phyloP scores from a whole-genome alignment of 2,888 invertebrate species.

The Elegia similella region DNA sequence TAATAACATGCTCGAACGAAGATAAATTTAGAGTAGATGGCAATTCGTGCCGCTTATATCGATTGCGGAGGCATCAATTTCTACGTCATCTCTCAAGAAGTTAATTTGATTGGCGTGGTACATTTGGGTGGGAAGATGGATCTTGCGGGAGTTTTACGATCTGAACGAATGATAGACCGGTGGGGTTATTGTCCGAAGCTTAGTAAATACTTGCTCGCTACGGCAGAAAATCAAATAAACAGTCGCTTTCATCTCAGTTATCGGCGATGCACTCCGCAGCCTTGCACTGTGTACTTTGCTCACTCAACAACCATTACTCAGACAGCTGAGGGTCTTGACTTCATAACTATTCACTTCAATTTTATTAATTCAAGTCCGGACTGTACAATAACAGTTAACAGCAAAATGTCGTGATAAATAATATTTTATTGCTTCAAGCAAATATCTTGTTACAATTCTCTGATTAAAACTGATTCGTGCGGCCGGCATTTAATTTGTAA shows the following conservation, averaged over 20 bases:
- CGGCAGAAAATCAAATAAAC: constrained; percentile 76
- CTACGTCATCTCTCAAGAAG: constrained; percentile 30
- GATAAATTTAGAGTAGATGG: constrained; percentile 32
- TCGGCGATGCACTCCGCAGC: constrained; percentile 71
- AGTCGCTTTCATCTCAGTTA: constrained; percentile 75
- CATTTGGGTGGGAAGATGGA: constrained; percentile 30
- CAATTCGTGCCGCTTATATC: constrained; percentile 23
- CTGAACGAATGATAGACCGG: constrained; percentile 40
- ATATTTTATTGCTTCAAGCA: neutral
- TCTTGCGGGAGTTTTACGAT: constrained; percentile 46
- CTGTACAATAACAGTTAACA: constrained; percentile 7
- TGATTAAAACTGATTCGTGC: neutral
- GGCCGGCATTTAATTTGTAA: neutral
- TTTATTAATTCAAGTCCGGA: constrained; percentile 48
- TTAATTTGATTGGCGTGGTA: constrained; percentile 29
- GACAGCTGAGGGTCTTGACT: constrained; percentile 55
- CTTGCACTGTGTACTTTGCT: constrained; percentile 66
- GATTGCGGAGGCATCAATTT: constrained; percentile 12
- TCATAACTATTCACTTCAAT: constrained; percentile 46
- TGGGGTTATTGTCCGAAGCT: constrained; percentile 57
- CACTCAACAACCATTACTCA: constrained; percentile 54
- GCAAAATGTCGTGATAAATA: constrained; percentile 8
- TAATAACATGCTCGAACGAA: constrained; percentile 53
- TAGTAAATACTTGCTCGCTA: constrained; percentile 60
- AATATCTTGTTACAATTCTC: neutral